Percentiles rank a stretch among this genome's conserved stretches.
Conservation (phyloP, 2,113 vertebrate genomes). For the Mesocricetus auratus region DNA sequence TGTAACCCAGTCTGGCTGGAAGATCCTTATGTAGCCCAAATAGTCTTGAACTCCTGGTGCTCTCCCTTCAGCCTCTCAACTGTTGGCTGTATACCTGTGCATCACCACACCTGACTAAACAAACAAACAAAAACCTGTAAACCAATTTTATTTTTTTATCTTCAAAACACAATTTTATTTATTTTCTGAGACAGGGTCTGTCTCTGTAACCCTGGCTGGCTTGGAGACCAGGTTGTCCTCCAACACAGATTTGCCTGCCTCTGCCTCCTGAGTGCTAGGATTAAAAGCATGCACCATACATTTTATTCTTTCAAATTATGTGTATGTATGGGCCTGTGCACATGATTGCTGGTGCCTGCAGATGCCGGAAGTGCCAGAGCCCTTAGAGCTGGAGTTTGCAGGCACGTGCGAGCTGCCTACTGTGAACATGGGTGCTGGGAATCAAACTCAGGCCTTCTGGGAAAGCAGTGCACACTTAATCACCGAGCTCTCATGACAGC, state of each 20-base stretch:
- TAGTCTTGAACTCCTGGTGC: not conserved
- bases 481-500: not conserved
- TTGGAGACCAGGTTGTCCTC: not conserved
- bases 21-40: not conserved
- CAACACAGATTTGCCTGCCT: not conserved
- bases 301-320: not conserved
- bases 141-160: not conserved
- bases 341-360: not conserved
- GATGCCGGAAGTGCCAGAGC: not conserved
- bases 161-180: not conserved
- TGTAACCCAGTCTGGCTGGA: not conserved
- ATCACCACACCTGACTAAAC: no score
- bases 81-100: not conserved
- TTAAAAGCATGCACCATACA: not conserved
- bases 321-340: not conserved
- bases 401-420: not conserved
- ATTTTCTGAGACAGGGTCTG: not conserved
- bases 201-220: not conserved
- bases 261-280: not conserved
- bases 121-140: not conserved
- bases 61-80: not conserved
- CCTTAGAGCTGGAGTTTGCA: not conserved
- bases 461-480: not conserved
- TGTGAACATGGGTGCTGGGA: not conserved
- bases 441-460: not conserved